Evolutionary conservation across 2,797 vertebrate genomes (phyloP).

Genomic region (Alcedo quadribrachys): DNA sequence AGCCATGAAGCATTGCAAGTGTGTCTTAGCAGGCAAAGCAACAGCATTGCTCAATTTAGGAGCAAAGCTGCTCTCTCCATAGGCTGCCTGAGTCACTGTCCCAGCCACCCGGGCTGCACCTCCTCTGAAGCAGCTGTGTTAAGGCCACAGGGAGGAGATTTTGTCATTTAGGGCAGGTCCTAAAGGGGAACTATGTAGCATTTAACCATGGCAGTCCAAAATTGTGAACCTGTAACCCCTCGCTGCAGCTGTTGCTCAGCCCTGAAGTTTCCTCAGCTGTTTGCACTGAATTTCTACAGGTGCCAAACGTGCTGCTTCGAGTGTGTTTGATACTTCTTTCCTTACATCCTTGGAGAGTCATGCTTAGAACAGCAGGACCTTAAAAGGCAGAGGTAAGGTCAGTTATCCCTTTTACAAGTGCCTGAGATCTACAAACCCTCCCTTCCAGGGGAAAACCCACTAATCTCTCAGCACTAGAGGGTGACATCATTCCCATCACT

Average conservation of each 20-base stretch:
- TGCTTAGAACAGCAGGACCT: neutral
- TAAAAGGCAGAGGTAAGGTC: neutral
- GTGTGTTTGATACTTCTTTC: conserved; percentile 15
- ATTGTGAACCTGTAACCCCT: conserved; percentile 43
- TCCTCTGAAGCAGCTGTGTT: conserved; percentile 27
- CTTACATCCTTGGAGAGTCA: neutral
- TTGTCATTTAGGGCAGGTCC: conserved; percentile 44
- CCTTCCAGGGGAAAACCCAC: neutral
- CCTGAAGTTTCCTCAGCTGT: conserved; percentile 47
- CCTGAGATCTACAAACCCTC: neutral
- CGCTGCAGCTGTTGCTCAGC: conserved; percentile 41
- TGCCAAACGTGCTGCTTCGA: neutral
- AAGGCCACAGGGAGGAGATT: conserved; percentile 13
- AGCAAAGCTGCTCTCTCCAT: neutral
- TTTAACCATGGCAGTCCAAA: neutral
- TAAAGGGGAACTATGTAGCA: neutral
- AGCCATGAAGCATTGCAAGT: conserved; percentile 15
- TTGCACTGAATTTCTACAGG: conserved; percentile 52
- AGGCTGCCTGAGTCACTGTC: neutral
- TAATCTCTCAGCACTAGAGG: neutral
- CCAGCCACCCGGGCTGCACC: neutral
- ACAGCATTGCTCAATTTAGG: conserved; percentile 29
- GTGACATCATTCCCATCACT: neutral
- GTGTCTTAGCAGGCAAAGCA: conserved; percentile 3
- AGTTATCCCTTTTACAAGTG: neutral